phyloP scores from a whole-genome alignment of 2,113 vertebrate genomes.

The Oryzias curvinotus region DNA sequence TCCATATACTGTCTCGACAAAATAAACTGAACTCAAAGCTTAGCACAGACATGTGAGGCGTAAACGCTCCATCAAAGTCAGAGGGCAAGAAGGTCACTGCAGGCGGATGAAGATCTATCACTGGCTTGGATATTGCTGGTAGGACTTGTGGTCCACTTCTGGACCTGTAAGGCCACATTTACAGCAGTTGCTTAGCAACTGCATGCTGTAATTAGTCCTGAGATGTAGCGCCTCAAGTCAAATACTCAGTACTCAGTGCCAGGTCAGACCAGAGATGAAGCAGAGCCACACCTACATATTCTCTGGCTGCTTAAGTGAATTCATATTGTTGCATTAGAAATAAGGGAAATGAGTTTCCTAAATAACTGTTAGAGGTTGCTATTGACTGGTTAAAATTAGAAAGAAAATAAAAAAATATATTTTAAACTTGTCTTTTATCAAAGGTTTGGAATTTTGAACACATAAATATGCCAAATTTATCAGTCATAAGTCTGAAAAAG shows the following conservation, averaged over 20 bases:
- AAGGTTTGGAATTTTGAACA: too few relatives aligned
- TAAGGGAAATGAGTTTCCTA: slow-evolving; percentile 30
- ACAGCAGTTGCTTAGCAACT: slow-evolving; percentile 84
- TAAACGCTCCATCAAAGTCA: slow-evolving; percentile 32
- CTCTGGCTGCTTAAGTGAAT: slow-evolving; percentile 48
- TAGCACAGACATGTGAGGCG: slow-evolving; percentile 13
- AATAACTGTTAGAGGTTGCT: slow-evolving; percentile 41
- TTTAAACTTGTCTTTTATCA: too few relatives aligned
- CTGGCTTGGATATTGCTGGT: slow-evolving; percentile 48
- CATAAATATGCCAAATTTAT: too few relatives aligned
- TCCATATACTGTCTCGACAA: background rate
- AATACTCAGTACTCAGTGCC: slow-evolving; percentile 61
- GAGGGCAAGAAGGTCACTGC: slow-evolving; percentile 43
- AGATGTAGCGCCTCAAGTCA: slow-evolving; percentile 71
- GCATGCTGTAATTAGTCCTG: slow-evolving; percentile 73
- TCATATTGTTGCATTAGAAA: slow-evolving; percentile 39
- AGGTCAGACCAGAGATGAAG: slow-evolving; percentile 65
- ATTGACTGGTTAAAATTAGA: background rate
- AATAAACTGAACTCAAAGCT: slow-evolving; percentile 8
- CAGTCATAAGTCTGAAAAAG: too few relatives aligned
- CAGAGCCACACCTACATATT: slow-evolving; percentile 64
- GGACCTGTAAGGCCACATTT: slow-evolving; percentile 67
- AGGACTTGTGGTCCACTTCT: slow-evolving; percentile 68
- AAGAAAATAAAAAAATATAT: too few relatives aligned
- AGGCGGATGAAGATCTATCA: slow-evolving; percentile 68